Conservation (phyloP, 1,140 invertebrate genomes). For the Drosophila biarmipes region DNA sequence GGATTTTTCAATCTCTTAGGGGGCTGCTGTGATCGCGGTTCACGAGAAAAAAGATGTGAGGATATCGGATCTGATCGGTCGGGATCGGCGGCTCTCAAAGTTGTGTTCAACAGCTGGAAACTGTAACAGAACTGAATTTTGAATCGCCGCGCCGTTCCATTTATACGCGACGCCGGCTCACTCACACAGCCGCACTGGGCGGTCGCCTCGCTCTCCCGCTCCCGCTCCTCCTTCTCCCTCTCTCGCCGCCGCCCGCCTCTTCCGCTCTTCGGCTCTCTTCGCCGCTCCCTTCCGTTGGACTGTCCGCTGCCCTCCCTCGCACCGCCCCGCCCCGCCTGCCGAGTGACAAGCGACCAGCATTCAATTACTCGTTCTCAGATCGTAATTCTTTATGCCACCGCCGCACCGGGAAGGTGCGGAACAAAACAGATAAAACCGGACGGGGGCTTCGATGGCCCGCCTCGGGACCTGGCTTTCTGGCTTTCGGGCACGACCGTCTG, state of each 20-base stretch:
- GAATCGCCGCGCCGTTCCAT: constrained; percentile 55
- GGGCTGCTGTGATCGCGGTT: constrained; percentile 16
- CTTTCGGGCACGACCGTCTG: constrained; percentile 13
- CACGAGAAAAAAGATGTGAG: constrained; percentile 23
- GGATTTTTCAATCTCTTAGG: not conserved
- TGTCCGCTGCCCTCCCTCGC: constrained; percentile 7
- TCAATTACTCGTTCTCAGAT: constrained; percentile 43
- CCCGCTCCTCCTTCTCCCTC: not conserved
- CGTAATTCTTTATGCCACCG: constrained; percentile 46
- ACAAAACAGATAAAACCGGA: constrained; percentile 53
- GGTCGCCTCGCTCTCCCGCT: constrained; percentile 13
- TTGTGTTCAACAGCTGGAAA: constrained; percentile 80
- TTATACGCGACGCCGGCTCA: constrained; percentile 59
- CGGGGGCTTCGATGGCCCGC: constrained; percentile 10
- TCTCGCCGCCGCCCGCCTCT: constrained; percentile 25
- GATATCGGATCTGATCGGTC: constrained; percentile 2
- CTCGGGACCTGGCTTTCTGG: constrained; percentile 29
- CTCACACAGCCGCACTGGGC: constrained; percentile 6
- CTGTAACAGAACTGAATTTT: constrained; percentile 74
- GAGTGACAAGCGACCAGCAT: constrained; percentile 34
- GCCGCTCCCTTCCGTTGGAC: constrained; percentile 5
- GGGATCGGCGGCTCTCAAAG: constrained; percentile 30
- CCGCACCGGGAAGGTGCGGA: constrained; percentile 52
- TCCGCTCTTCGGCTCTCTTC: constrained; percentile 20
- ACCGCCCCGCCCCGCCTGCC: not conserved